Evolutionary conservation across 2,888 invertebrate species (phyloP), one percentile per base, ranked within the genome.

Genomic region (Drosophila nr. fundita): DNA sequence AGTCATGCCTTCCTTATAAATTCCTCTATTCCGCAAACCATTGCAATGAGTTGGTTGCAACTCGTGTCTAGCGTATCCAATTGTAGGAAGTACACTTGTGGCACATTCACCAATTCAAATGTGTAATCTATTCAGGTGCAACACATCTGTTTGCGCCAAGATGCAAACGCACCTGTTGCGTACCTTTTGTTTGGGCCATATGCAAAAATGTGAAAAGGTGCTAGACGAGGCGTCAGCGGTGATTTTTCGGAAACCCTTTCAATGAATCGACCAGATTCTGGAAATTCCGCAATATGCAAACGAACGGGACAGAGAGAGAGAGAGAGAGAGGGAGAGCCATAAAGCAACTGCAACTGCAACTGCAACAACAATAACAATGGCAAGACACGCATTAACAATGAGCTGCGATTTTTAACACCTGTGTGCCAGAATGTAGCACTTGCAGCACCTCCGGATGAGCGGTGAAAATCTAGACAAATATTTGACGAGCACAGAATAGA

Each of bases 391-490:
- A 87, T 87, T 87, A 82, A 83, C 89, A 87, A 84, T 80, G 80
- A 78, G 68, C 82, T 88, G 89, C 76, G 77, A 87, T 70, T 77
- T 88, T 76, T 87, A 76, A 74, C 90, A 87, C 87, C 89, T 87
- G 90, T 83, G 77, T 83, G 87, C 87, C 72, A 89, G 82, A 85
- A 85, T 85, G 84, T 21, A 15, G 24, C 89, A 83, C 82, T 89
- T 81, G 73, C 73, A 68, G 40, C 70, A 50, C 21, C 32, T 29
- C 42, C 27, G 68, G 55, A 68, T 72, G 57, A 61, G 69, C 11
- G 36, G 61, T 77, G 81, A 71, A 84, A 84, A 83, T 88, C 90
- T 82, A 68, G 69, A 83, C 89, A 90, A 88, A 89, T 89, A 88
- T 90, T 90, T 90, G 80, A 87, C 72, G 76, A 66, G 75, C 74